phyloP scores from a whole-genome alignment of 2,797 vertebrate genomes.

The Pangasius macronema region DNA sequence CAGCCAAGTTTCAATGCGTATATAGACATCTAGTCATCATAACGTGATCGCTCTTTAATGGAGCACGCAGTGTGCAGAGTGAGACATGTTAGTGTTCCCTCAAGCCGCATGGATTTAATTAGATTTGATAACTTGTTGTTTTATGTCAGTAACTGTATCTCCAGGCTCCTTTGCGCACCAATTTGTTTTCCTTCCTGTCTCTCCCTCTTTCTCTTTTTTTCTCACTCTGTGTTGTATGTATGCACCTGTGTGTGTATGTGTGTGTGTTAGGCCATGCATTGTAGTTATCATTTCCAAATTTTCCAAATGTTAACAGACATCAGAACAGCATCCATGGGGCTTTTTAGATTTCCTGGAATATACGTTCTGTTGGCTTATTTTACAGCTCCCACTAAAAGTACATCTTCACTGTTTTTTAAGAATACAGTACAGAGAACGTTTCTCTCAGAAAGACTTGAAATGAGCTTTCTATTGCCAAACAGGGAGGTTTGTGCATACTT shows the following conservation, averaged over 20 bases:
- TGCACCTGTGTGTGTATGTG: slow-evolving; percentile 32
- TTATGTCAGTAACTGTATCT: slow-evolving; percentile 59
- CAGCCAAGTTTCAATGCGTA: slow-evolving; percentile 33
- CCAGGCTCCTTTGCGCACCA: slow-evolving; percentile 48
- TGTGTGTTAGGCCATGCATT: slow-evolving; percentile 41
- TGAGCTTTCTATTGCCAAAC: slow-evolving; percentile 55
- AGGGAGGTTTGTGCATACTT: slow-evolving; percentile 59
- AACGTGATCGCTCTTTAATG: slow-evolving; percentile 58
- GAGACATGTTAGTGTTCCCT: slow-evolving; percentile 51
- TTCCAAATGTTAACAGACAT: slow-evolving; percentile 57
- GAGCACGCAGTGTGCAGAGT: slow-evolving; percentile 40
- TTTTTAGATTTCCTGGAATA: slow-evolving; percentile 53
- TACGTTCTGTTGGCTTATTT: slow-evolving; percentile 59
- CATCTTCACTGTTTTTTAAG: slow-evolving; percentile 2
- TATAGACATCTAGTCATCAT: slow-evolving; percentile 55
- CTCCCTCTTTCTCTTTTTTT: slow-evolving; percentile 47
- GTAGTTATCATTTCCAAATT: slow-evolving; percentile 58
- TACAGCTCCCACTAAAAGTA: slow-evolving; percentile 54
- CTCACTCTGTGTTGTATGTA: slow-evolving; percentile 33
- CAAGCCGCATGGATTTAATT: slow-evolving; percentile 56
- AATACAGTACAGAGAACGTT: neutral
- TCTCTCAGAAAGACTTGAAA: slow-evolving; percentile 42
- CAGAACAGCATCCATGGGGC: slow-evolving; percentile 47
- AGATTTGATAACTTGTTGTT: slow-evolving; percentile 59
- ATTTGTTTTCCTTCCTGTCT: slow-evolving; percentile 53